phyloP scores from a whole-genome alignment of 2,888 invertebrate genomes.

The Petrophora chlorosata region DNA sequence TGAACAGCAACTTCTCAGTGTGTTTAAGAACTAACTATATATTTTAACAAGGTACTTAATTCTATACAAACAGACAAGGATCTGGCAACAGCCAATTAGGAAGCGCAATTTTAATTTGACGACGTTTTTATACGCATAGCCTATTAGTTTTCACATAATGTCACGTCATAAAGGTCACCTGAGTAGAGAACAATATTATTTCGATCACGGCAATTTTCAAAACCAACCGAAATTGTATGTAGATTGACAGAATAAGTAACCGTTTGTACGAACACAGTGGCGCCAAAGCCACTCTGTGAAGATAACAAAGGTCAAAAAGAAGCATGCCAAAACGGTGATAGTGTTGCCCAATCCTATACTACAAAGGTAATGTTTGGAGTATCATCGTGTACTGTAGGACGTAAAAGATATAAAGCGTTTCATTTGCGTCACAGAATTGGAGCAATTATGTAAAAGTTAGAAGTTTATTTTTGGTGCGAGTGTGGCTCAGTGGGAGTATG shows the following conservation, averaged over 20 bases:
- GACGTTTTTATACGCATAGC: not conserved
- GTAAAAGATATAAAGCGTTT: too few relatives aligned
- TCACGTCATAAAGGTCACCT: not conserved
- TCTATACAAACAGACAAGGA: not conserved
- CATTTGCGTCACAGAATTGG: not conserved
- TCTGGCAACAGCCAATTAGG: not conserved
- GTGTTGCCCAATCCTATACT: not conserved
- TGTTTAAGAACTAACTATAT: too few relatives aligned
- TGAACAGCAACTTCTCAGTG: too few relatives aligned
- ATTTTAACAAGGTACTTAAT: not conserved
- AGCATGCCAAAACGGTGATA: not conserved
- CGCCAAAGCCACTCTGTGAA: too few relatives aligned
- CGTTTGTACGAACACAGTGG: too few relatives aligned
- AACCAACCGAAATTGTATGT: too few relatives aligned
- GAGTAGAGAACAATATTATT: not conserved
- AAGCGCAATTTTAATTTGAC: not conserved
- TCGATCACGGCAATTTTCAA: too few relatives aligned
- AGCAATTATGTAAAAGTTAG: too few relatives aligned
- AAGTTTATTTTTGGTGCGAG: too few relatives aligned
- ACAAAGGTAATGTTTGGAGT: too few relatives aligned
- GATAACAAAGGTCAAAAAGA: not conserved
- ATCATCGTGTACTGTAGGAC: not conserved
- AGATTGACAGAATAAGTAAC: too few relatives aligned
- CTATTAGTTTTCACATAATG: constrained; percentile 1
- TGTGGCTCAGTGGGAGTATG: too few relatives aligned